These are phyloP conservation scores for Notolabrus celidotus DNA, from an alignment of 2,797 vertebrate species.

Conservation along the genomic window DNA sequence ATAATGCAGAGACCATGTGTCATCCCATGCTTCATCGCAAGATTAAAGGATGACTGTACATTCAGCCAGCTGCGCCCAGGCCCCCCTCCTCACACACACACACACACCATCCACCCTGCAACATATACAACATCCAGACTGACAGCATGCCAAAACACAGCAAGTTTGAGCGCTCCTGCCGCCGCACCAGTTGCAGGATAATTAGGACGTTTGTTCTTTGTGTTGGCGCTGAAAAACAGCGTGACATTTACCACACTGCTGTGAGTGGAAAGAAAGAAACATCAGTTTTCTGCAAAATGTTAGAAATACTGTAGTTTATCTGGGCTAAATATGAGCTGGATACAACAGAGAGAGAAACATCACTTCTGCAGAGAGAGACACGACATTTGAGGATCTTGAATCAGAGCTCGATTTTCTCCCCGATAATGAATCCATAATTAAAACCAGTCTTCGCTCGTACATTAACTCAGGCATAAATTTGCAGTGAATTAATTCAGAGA, in stretches of 20 bases:
- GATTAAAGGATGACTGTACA: slow-evolving; percentile 57
- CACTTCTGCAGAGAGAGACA: not conserved
- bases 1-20: slow-evolving; percentile 49
- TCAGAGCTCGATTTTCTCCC: slow-evolving; percentile 17
- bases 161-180: slow-evolving; percentile 19
- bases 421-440: slow-evolving; percentile 46
- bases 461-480: slow-evolving; percentile 57
- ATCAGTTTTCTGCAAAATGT: not conserved
- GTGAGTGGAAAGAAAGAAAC: not conserved
- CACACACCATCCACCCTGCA: slow-evolving; percentile 29
- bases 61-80: slow-evolving; percentile 62
- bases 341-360: not conserved
- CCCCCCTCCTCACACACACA: not conserved
- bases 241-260: slow-evolving; percentile 8
- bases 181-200: not conserved
- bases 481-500: slow-evolving; percentile 45
- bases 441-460: slow-evolving; percentile 31
- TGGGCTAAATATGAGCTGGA: not conserved
- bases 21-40: slow-evolving; percentile 36
- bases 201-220: slow-evolving; percentile 7
- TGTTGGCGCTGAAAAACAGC: slow-evolving; percentile 11
- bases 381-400: slow-evolving; percentile 18
- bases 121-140: slow-evolving; percentile 33
- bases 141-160: slow-evolving; percentile 24
- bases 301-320: not conserved